phyloP scores from a whole-genome alignment of 2,113 vertebrate genomes.

The Vidua chalybeata region DNA sequence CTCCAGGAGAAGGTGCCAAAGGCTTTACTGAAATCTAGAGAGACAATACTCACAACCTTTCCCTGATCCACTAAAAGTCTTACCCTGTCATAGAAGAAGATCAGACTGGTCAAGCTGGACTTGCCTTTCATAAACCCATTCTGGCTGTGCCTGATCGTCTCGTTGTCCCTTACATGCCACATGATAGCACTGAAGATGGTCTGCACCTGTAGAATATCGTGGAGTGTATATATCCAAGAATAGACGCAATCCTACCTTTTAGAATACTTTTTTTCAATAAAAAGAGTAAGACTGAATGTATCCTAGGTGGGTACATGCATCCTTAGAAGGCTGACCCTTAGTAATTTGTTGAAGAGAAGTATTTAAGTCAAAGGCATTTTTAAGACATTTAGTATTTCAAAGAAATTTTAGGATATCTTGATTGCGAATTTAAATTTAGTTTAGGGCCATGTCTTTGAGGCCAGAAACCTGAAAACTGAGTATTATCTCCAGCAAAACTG shows the following conservation, averaged over 20 bases:
- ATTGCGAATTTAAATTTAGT: not conserved
- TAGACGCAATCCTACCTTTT: not conserved
- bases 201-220: not conserved
- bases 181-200: not conserved
- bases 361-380: not conserved
- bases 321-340: not conserved
- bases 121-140: not conserved
- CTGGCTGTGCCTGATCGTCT: not conserved
- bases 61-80: not conserved
- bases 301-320: too few species aligned
- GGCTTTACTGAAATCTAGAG: not conserved
- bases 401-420: not conserved
- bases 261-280: not conserved
- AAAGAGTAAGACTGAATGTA: not conserved
- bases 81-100: not conserved
- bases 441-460: not conserved
- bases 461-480: fast-evolving
- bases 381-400: not conserved
- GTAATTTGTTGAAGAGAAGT: not conserved
- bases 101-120: not conserved
- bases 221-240: not conserved
- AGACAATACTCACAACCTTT: not conserved
- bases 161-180: not conserved
- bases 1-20: not conserved
- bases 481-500: not conserved